A percentile compares a stretch with the other conserved stretches of the same genome.
phyloP scores from a whole-genome alignment of 2,797 vertebrate genomes.

The Buphagus erythrorhynchus region DNA sequence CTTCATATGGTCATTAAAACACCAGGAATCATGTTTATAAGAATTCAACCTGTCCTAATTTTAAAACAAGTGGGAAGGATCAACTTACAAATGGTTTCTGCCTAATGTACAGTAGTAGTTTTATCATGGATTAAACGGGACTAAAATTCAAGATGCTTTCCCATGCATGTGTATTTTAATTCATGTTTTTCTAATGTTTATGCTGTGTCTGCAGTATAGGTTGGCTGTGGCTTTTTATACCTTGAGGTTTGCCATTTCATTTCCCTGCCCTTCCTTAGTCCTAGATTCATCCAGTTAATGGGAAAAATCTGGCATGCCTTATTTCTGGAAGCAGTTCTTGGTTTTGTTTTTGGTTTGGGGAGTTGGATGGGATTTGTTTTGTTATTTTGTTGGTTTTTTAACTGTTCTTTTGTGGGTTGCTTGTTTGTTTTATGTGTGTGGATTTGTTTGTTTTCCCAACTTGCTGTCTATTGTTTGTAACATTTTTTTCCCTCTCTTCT shows the following conservation, averaged over 20 bases:
- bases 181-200: not conserved
- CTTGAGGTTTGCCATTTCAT: not conserved
- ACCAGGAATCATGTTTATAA: not conserved
- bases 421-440: not conserved
- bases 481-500: rapidly evolving
- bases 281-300: not conserved
- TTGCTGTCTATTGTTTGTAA: not conserved
- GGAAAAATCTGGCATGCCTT: not conserved
- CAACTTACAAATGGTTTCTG: not conserved
- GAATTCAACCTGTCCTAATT: not conserved
- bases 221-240: not conserved
- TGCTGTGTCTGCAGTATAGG: not conserved
- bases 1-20: not conserved
- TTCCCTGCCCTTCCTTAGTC: not conserved
- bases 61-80: not conserved
- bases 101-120: not conserved
- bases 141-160: not conserved
- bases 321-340: not conserved
- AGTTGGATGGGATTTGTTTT: not conserved
- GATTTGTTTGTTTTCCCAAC: not conserved
- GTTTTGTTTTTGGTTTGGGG: not conserved
- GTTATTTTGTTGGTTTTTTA: not conserved
- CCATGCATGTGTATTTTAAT: not conserved
- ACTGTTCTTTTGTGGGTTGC: not conserved
- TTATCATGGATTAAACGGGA: not conserved